Base-by-base conservation (phyloP, 1,140 invertebrate genomes). In the Parapsyche elsis region DNA sequence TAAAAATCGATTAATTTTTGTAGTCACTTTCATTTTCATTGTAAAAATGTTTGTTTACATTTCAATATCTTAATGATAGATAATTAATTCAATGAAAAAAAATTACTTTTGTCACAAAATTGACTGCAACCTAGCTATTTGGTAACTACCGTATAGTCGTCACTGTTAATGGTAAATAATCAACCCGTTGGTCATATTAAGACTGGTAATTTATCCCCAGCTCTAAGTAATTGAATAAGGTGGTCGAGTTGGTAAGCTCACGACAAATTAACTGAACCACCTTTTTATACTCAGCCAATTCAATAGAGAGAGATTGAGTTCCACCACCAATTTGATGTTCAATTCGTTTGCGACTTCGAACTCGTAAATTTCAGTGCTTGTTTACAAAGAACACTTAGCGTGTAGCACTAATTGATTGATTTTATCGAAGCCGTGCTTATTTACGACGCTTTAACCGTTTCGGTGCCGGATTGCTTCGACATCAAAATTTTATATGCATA, bases 221-320 rank as follows among this genome's bases (percentile, higher is more conserved):
- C 59, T 53, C 24, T 67, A 64, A 45, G 76, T 70, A 77, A 77
- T 77, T 77, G 76, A 77, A 61, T 64, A 45, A 77, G 45, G 76
- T 21, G 67, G 38, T 44, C 26, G 21, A 53, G n/a, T 53, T 26
- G 38, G 70, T 75, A 46, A 53, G 9, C 53, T 30, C 44, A 75
- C 49, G 23, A 75, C 49, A 67, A 67, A 67, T 67, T 30, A 30
- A 67, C 64, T 23, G 23, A 67, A 67, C 24, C 64, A 67, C 21
- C 64, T 26, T 67, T 67, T 67, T 67, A 67, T 24, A 23, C 24
- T 24, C 19, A 23, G 16, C 57, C 21, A 61, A 61, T 61, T 61
- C 57, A 21, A 61, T 61, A 61, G 57, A 61, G 57, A 38, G 30
- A 38, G 30, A 38, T 1, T 4, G 7, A 38, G 2, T 38, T 38